Base-by-base conservation (phyloP, 2,888 invertebrate genomes). In the Melitaea athalia region DNA sequence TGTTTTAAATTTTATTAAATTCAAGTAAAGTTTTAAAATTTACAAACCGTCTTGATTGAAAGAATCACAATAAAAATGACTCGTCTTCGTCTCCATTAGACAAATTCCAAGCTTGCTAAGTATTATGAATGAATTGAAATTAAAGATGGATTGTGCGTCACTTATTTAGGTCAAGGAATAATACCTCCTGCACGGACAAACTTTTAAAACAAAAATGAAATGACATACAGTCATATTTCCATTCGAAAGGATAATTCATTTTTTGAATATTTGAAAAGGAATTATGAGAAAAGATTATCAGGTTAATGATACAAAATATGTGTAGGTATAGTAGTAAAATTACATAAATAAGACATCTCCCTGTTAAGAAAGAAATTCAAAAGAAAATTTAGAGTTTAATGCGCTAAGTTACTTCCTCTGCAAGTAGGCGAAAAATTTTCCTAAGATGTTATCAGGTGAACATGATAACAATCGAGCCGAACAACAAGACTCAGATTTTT, bases 101-200 rank as follows among this genome's bases (percentile, higher is more conserved):
- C 33, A 33, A 55, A 55, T 14, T 55, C 24, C 33, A 55, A 33
- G 52, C 15, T 50, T 15, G 31, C 8, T 31, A n/a, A n/a, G n/a
- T n/a, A 33, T 8, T 33, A 12, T 5, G 52, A 52, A 33, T 33
- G 33, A 55, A 55, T 55, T 12, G 31, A 55, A 31, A 14, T 55
- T 55, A 55, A 55, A 55, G 53, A 33, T 14, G 14, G 5, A 33
- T 33, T 33, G 53, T n/a, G 33, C 33, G 33, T n/a, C 31, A 14
- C 12, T 53, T 31, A 53, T 55, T 33, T 14, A 33, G 53, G 33
- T 55, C 53, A 55, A 55, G 53, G 53, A 33, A 55, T 31, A 55
- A 55, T 55, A 55, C 31, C 14, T 12, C 53, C 12, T 55, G 31
- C 47, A n/a, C 31, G 33, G 12, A 33, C 33, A 14, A 55, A 52